Evolutionary conservation across 2,888 invertebrate species (phyloP).

Genomic region (Nasonia oneida): DNA sequence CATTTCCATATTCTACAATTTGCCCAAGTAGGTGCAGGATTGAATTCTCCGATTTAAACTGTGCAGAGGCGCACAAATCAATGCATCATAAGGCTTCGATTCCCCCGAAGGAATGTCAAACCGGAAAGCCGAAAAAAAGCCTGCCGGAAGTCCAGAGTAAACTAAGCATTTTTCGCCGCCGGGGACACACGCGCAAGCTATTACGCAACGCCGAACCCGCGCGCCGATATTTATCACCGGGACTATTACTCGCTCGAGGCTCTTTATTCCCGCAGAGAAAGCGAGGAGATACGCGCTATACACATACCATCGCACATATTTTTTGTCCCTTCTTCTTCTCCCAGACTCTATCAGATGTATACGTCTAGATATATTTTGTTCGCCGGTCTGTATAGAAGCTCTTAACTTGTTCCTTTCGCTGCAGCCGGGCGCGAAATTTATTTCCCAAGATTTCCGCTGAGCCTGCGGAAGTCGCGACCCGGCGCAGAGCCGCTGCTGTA

Average conservation of each 20-base stretch:
- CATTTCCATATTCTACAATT: constrained; percentile 92
- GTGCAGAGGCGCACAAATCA: too few species aligned
- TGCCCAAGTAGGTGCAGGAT: constrained; percentile 81
- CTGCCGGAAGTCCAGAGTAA: neutral
- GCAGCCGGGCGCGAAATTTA: constrained; percentile 28
- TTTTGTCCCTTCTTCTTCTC: neutral
- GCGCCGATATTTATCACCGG: constrained; percentile 13
- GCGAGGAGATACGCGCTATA: neutral
- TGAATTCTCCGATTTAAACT: neutral
- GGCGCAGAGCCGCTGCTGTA: too few species aligned
- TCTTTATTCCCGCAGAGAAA: constrained; percentile 6
- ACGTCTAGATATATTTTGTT: neutral
- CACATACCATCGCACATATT: neutral
- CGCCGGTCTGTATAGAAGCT: neutral
- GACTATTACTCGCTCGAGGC: constrained; percentile 4
- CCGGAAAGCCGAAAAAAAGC: too few species aligned
- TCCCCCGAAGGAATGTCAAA: too few species aligned
- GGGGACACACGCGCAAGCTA: neutral
- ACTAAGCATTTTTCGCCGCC: constrained; percentile 18
- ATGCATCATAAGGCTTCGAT: too few species aligned
- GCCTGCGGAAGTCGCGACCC: constrained; percentile 17
- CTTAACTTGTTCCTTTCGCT: constrained; percentile 4
- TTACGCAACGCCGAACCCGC: neutral
- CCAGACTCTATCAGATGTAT: neutral
- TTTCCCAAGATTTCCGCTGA: constrained; percentile 54